Percentiles rank a stretch among this genome's conserved stretches.
Conservation (phyloP, 2,113 vertebrate species). For the Pteronura brasiliensis region DNA sequence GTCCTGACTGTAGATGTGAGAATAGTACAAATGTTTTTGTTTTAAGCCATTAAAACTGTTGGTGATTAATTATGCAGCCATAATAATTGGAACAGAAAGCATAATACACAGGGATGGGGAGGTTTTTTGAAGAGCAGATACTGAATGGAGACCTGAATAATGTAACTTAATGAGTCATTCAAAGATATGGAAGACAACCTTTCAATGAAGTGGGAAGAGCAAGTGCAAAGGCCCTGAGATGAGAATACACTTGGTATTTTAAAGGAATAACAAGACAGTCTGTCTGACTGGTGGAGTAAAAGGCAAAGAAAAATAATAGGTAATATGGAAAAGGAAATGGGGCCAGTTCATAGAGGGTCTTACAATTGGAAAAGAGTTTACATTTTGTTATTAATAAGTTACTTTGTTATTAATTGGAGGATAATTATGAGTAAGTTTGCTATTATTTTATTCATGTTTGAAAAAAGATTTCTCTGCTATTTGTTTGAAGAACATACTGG, state of each 20-base stretch:
- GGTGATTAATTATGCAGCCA: background rate
- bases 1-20: background rate
- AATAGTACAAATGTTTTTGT: background rate
- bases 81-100: background rate
- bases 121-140: background rate
- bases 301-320: background rate
- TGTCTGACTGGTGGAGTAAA: background rate
- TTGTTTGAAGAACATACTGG: background rate
- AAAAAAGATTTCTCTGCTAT: background rate
- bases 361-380: background rate
- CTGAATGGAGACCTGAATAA: background rate
- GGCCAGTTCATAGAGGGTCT: background rate
- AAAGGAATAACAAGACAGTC: background rate
- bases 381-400: background rate
- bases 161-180: background rate
- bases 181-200: background rate
- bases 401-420: background rate
- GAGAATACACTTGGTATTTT: background rate
- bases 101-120: background rate
- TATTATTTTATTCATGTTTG: background rate
- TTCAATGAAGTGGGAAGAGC: background rate
- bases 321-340: background rate
- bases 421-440: background rate
- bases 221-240: background rate
- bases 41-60: background rate